Percentiles rank a stretch among this genome's conserved stretches.
Evolutionary conservation across 2,888 invertebrate genomes (phyloP).

Genomic region (Incurvaria masculella): DNA sequence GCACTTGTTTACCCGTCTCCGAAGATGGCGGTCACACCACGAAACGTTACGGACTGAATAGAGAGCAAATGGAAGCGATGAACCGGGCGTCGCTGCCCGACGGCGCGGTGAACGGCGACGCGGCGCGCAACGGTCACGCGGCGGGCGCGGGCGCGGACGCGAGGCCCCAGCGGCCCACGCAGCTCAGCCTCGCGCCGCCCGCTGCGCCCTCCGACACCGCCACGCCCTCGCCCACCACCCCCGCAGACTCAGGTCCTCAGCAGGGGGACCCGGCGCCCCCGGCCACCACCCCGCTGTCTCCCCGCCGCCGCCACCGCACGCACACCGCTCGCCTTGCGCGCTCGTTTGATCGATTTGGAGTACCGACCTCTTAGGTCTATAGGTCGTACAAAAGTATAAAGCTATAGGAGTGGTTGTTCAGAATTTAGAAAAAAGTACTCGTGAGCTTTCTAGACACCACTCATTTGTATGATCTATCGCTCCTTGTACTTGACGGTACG

Average conservation of each 20-base stretch:
- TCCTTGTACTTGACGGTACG: no score
- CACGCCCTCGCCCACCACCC: slow-evolving; percentile 51
- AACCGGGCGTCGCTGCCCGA: slow-evolving; percentile 46
- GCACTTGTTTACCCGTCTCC: slow-evolving; percentile 34
- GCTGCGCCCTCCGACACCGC: slow-evolving; percentile 32
- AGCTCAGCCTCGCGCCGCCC: slow-evolving; percentile 42
- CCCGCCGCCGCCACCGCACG: slow-evolving; percentile 21
- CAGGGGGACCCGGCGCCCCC: slow-evolving; percentile 28
- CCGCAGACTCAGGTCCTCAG: slow-evolving; percentile 52
- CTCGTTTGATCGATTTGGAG: neutral
- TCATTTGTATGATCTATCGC: no score
- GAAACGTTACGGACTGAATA: slow-evolving; percentile 56
- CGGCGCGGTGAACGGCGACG: slow-evolving; percentile 15
- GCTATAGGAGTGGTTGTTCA: no score
- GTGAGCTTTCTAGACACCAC: no score
- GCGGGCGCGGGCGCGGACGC: slow-evolving; percentile 18
- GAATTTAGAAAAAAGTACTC: no score
- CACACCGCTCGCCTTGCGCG: neutral
- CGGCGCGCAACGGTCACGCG: slow-evolving; percentile 19
- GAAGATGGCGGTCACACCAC: slow-evolving; percentile 59
- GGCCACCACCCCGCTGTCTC: slow-evolving; percentile 17
- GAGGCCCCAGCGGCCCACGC: slow-evolving; percentile 37
- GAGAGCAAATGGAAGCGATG: slow-evolving; percentile 56
- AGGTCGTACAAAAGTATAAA: no score
- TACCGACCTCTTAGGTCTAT: no score